Conservation (phyloP, 2,888 invertebrate genomes). For the Himalopsyche anomala region DNA sequence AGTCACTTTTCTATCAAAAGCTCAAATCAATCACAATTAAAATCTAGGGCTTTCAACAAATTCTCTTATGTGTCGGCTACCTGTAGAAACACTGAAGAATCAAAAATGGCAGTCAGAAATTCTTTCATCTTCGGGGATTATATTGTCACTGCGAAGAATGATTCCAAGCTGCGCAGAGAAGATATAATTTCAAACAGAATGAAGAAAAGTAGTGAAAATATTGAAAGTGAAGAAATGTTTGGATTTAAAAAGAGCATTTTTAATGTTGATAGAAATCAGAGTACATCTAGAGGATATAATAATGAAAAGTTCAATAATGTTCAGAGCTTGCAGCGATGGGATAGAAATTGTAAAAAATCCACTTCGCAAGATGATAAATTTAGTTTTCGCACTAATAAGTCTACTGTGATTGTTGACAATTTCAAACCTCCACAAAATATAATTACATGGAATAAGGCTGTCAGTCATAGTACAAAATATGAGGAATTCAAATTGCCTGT, state of each 20-base stretch:
- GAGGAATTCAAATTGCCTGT: slow-evolving; percentile 3
- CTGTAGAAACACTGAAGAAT: too few relatives aligned
- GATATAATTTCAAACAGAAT: not conserved
- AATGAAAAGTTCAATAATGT: not conserved
- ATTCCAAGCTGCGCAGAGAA: not conserved
- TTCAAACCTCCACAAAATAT: not conserved
- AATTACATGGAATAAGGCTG: not conserved
- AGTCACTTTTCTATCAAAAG: not conserved
- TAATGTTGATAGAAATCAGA: not conserved
- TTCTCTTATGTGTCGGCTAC: not conserved
- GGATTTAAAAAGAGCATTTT: not conserved
- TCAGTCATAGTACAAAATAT: not conserved
- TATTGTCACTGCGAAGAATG: not conserved
- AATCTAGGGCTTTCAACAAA: not conserved
- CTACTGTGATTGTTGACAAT: not conserved
- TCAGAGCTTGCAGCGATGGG: not conserved
- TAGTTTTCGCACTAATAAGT: not conserved
- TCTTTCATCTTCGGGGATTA: not conserved
- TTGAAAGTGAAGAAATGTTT: not conserved
- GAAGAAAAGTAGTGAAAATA: not conserved
- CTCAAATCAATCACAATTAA: not conserved
- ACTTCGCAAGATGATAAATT: not conserved
- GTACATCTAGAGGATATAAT: not conserved
- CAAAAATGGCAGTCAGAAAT: not conserved
- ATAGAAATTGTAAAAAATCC: not conserved